Conservation (phyloP, 1,140 invertebrate species). For the Drosophila pandora region DNA sequence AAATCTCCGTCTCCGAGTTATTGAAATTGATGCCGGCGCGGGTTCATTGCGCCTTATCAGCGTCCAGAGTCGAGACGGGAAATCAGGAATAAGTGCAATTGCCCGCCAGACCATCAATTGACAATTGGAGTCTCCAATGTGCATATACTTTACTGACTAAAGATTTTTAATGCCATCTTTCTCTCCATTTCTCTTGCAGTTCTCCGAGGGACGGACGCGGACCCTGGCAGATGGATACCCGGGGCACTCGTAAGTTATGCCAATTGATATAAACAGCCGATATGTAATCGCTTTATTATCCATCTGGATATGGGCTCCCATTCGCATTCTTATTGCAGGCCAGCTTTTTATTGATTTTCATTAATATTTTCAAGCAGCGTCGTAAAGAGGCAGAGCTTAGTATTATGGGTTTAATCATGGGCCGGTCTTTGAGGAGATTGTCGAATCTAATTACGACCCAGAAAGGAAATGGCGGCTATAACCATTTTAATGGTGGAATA, state of each 20-base stretch:
- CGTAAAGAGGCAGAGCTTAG: constrained; percentile 25
- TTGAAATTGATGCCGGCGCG: constrained; percentile 41
- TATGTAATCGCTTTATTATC: constrained; percentile 37
- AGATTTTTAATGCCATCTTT: constrained; percentile 22
- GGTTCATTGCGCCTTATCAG: constrained; percentile 59
- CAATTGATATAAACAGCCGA: constrained; percentile 29
- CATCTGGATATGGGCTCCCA: constrained; percentile 11
- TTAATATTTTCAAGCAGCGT: constrained; percentile 18
- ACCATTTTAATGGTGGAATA: background rate
- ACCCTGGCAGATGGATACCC: constrained; percentile 51
- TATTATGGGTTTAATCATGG: constrained; percentile 14
- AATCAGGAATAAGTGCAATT: constrained; percentile 29
- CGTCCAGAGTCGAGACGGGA: constrained; percentile 35
- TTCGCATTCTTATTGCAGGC: constrained; percentile 7
- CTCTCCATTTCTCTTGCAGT: constrained; percentile 45
- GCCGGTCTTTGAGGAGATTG: constrained; percentile 6
- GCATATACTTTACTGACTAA: constrained; percentile 16
- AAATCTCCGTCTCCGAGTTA: constrained; percentile 62
- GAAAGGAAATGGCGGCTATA: background rate
- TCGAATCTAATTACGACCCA: constrained; percentile 10
- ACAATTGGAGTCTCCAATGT: constrained; percentile 19
- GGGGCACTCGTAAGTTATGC: constrained; percentile 50
- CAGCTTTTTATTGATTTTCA: constrained; percentile 29
- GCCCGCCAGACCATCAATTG: constrained; percentile 34
- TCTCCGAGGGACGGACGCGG: background rate